phyloP scores from a whole-genome alignment of 2,888 invertebrate genomes.

The Coleophora deauratella region DNA sequence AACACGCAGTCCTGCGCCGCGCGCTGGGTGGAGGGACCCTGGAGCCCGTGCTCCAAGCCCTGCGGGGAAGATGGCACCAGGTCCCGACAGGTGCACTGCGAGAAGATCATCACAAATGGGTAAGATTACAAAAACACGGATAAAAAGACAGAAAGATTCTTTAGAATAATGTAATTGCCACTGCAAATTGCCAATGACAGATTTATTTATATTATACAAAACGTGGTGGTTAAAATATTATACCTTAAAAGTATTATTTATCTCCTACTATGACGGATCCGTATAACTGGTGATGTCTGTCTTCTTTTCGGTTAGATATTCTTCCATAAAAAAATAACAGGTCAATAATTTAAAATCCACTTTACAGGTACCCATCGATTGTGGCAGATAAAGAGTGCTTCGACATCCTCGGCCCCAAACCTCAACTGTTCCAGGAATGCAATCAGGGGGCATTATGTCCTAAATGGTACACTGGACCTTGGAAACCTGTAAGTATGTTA shows the following conservation, averaged over 20 bases:
- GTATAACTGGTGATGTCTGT: no score
- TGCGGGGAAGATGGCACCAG: slow-evolving; percentile 86
- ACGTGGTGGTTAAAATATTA: no score
- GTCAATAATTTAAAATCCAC: background rate
- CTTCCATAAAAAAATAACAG: no score
- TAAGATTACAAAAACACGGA: slow-evolving; percentile 24
- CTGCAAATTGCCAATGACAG: no score
- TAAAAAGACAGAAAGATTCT: no score
- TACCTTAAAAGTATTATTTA: no score
- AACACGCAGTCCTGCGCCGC: slow-evolving; percentile 85
- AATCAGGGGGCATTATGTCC: slow-evolving; percentile 87
- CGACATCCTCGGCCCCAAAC: slow-evolving; percentile 79
- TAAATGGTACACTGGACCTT: slow-evolving; percentile 89
- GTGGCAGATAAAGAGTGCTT: slow-evolving; percentile 85
- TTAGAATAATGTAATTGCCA: no score
- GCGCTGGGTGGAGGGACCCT: slow-evolving; percentile 84
- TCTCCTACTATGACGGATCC: no score
- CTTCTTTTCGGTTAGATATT: no score
- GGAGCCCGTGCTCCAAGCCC: slow-evolving; percentile 87
- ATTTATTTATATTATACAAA: no score
- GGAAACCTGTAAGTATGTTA: slow-evolving; percentile 89
- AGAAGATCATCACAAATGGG: slow-evolving; percentile 84
- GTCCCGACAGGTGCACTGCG: slow-evolving; percentile 83
- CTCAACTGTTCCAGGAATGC: slow-evolving; percentile 80
- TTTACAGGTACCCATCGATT: slow-evolving; percentile 72